Evolutionary conservation across 2,113 vertebrate species (phyloP).

Genomic region (Pomatostomus ruficeps): DNA sequence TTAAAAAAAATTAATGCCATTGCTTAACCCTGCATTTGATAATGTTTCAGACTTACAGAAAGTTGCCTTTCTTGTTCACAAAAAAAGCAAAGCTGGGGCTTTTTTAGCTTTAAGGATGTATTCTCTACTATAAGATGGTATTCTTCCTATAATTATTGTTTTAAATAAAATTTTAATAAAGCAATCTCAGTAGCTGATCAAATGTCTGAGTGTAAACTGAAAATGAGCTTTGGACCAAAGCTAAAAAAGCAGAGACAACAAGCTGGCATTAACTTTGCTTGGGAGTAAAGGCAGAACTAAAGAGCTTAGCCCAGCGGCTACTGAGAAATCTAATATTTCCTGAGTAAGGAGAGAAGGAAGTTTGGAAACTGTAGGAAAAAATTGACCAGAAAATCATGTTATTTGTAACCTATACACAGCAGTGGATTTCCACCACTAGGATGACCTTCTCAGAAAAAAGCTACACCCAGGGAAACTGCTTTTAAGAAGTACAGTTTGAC

Average conservation of each 20-base stretch:
- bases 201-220: conserved; percentile 36
- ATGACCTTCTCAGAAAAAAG: neutral
- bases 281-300: conserved; percentile 36
- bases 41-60: neutral
- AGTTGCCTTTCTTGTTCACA: neutral
- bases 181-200: neutral
- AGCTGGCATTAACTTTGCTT: conserved; percentile 26
- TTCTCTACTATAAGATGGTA: neutral
- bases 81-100: neutral
- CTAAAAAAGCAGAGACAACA: conserved; percentile 19
- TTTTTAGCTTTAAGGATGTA: neutral
- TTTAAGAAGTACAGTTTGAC: neutral
- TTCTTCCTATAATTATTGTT: neutral
- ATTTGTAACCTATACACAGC: neutral
- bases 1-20: neutral
- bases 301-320: conserved; percentile 38
- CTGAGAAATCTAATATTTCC: conserved; percentile 49
- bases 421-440: neutral
- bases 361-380: neutral
- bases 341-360: neutral
- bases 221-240: conserved; percentile 26
- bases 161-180: neutral
- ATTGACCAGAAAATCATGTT: conserved; percentile 15
- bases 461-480: neutral
- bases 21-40: neutral